A percentile compares a stretch with the other conserved stretches of the same genome.
These are phyloP conservation scores for Prinia subflava DNA, from an alignment of 2,113 vertebrate genomes.

Conservation along the genomic window DNA sequence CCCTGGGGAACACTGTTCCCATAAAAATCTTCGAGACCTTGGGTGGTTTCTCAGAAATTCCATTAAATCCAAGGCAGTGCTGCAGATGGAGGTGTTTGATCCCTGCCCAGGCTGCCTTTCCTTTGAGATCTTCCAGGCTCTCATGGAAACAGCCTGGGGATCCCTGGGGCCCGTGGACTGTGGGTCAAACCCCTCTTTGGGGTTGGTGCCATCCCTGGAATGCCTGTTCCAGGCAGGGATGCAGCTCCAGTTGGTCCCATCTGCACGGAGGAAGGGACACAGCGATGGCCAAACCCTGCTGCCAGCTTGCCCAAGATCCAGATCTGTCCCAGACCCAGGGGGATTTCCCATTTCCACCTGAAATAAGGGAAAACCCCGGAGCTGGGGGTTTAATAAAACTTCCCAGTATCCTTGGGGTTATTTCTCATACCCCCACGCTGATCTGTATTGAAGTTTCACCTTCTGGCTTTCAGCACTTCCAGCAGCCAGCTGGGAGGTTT, in stretches of 20 bases:
- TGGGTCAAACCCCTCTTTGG: not conserved
- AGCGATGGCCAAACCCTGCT: fast-evolving
- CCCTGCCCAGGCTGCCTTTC: not conserved
- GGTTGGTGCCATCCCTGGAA: not conserved
- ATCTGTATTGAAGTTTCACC: not conserved
- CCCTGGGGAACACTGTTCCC: not conserved
- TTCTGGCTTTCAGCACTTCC: not conserved
- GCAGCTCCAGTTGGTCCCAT: not conserved
- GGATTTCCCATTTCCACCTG: not conserved
- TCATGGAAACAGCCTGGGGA: not conserved
- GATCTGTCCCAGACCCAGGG: not conserved
- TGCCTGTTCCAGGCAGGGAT: not conserved
- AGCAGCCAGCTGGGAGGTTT: not conserved
- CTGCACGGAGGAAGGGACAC: not conserved
- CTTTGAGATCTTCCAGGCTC: not conserved
- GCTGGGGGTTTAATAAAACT: not conserved
- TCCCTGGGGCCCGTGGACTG: not conserved
- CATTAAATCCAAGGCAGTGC: not conserved
- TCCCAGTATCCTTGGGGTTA: not conserved
- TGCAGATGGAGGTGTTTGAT: not conserved
- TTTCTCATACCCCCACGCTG: not conserved
- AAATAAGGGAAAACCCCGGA: not conserved
- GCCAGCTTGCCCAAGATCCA: not conserved
- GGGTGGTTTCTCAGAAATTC: not conserved
- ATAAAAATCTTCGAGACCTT: not conserved